Base-by-base conservation (phyloP, 1,140 invertebrate genomes). In the Melipona quadrifasciata region DNA sequence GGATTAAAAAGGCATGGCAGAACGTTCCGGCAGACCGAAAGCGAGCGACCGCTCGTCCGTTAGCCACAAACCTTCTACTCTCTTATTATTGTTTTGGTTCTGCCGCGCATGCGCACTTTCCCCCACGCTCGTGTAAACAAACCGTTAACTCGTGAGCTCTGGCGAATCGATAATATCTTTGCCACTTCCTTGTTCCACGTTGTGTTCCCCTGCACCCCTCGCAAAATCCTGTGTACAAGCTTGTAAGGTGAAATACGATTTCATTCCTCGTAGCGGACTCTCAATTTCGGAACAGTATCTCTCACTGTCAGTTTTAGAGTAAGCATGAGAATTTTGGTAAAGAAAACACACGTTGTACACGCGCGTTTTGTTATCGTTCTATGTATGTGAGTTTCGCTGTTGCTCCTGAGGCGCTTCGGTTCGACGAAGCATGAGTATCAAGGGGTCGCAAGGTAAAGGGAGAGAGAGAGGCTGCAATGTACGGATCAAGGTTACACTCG, bases 61-160 rank as follows among this genome's bases (percentile, higher is more conserved):
- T 92, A 93, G 92, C 90, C 91, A 91, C 93, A 91, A 94, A 93
- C 93, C 91, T 93, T 95, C 92, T 92, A 92, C 93, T 93, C 90
- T 93, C 91, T 93, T 94, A 94, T 94, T 95, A 94, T 94, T 95
- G 93, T 95, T 95, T 95, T 94, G 93, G 91, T 89, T 87, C 85
- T 67, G 85, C 64, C 34, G 90, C 94, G 94, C 94, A 94, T 94
- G 94, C 94, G 94, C 92, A 79, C 74, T 53, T 77, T 77, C 77
- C 72, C 61, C 77, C 84, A 76, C 81, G 84, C 88, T 92, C 90
- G 91, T 94, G 93, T 95, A 95, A 95, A 95, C 94, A 95, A 95
- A 94, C 94, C 94, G 94, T 94, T 94, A 94, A 94, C 93, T 94
- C 92, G 89, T 85, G 91, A 92, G 86, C 90, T 87, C 90, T 89